These are phyloP conservation scores for Drosophila arizonae DNA, from an alignment of 1,140 invertebrate genomes.

Conservation along the genomic window DNA sequence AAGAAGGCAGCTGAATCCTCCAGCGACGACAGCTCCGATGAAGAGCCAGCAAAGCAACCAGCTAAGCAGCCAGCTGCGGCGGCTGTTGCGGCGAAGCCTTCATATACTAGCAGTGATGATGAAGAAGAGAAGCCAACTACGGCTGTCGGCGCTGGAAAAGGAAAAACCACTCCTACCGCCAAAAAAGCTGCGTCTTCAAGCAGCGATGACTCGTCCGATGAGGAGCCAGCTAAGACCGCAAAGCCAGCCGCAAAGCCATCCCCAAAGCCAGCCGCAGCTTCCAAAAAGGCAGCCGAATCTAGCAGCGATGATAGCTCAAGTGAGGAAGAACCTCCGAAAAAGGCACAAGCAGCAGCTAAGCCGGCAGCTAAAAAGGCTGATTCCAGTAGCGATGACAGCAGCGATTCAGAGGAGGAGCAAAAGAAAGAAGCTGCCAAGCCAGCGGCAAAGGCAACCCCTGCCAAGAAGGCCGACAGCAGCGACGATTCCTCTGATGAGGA, in stretches of 20 bases:
- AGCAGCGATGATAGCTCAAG: constrained; percentile 74
- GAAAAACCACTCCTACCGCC: constrained; percentile 5
- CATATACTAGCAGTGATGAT: constrained; percentile 50
- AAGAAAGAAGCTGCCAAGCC: constrained; percentile 34
- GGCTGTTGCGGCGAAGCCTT: constrained; percentile 22
- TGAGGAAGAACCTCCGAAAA: constrained; percentile 58
- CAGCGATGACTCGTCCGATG: constrained; percentile 60
- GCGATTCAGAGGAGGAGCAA: constrained; percentile 50
- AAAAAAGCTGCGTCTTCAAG: constrained; percentile 64
- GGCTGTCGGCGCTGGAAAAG: constrained; percentile 30
- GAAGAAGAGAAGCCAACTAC: constrained; percentile 42
- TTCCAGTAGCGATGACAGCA: constrained; percentile 33
- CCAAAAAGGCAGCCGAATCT: constrained; percentile 55
- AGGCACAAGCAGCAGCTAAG: constrained; percentile 41
- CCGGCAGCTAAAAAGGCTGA: constrained; percentile 48
- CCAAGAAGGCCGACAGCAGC: constrained; percentile 29
- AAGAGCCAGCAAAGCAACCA: constrained; percentile 27
- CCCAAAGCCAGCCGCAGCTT: background rate
- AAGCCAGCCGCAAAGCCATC: constrained; percentile 30
- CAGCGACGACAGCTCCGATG: constrained; percentile 43
- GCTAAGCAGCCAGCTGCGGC: constrained; percentile 12
- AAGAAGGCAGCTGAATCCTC: constrained; percentile 40
- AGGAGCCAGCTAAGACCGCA: constrained; percentile 58
- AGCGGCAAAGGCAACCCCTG: constrained; percentile 30
- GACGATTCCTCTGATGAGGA: constrained; percentile 1